These are phyloP conservation scores for Mormyrus hasselquistii DNA, from an alignment of 2,797 vertebrate genomes.

Conservation along the genomic window DNA sequence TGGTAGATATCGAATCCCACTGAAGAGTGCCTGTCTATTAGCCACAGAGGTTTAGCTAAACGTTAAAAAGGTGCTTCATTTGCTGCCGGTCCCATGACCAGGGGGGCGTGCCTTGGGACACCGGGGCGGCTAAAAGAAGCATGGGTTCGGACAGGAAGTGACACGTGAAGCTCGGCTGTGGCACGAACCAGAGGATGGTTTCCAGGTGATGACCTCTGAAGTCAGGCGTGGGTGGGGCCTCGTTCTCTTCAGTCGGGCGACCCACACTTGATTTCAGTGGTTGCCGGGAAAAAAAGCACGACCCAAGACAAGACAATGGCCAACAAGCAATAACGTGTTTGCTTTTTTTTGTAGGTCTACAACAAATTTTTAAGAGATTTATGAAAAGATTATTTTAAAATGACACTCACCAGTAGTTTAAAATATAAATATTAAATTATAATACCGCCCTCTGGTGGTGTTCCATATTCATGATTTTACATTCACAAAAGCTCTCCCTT, in stretches of 20 bases:
- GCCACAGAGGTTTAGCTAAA: neutral
- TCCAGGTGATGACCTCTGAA: conserved; percentile 21
- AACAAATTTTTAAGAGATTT: neutral
- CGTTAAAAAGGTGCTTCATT: neutral
- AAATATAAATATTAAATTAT: neutral
- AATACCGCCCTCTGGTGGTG: conserved; percentile 16
- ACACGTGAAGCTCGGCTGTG: neutral
- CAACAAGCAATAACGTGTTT: neutral
- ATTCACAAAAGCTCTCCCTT: neutral
- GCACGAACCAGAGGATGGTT: neutral
- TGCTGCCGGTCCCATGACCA: neutral
- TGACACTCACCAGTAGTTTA: neutral
- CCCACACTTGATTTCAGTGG: conserved; percentile 30
- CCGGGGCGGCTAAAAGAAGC: neutral
- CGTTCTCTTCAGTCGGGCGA: conserved; percentile 8
- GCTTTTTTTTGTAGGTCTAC: neutral
- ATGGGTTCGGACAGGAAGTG: neutral
- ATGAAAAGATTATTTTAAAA: neutral
- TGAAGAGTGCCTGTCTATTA: neutral
- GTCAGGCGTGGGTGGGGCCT: conserved; percentile 25
- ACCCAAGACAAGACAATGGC: neutral
- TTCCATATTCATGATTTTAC: neutral
- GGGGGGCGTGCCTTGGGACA: neutral
- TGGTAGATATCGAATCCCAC: neutral
- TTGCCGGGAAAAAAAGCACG: neutral